Evolutionary conservation across 2,113 vertebrate species (phyloP), one percentile per base, ranked within the genome.

Genomic region (Lepidothrix coronata): DNA sequence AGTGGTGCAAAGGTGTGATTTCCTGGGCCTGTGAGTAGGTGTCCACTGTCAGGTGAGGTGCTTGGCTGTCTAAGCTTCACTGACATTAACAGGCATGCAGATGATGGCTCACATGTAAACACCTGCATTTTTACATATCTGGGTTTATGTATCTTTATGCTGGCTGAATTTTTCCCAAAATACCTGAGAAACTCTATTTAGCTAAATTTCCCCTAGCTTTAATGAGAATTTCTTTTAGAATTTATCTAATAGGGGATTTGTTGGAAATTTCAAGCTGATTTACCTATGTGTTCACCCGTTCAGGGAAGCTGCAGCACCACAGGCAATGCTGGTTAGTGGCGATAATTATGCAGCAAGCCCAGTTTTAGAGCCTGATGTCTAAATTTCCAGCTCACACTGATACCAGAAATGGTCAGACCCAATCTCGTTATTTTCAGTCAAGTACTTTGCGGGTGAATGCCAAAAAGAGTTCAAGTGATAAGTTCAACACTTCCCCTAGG

Each of bases 31-130:
- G 23, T 33, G 46, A 52, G 37, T 37, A 76, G 46, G 31, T 24
- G 28, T 8, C 43, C 8, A 0, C 15, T 61, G 9, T 25, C 1
- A 3, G 18, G 33, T 20, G 41, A 79, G 41, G 1, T 59, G 21
- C 37, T 62, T 31, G n/a, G 22, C 28, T 73, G 8, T 25, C 35
- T n/a, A 7, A 51, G 43, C 24, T 76, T 86, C 43, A 2, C 35
- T 63, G 55, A 27, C 25, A 66, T 91, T 37, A 63, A 19, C 17
- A 73, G 18, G 7, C 14, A 1, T 3, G 17, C 31, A 46, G 55
- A 37, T 13, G 1, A 3, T 48, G 7, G 10, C 30, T 71, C 23
- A 13, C 14, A 5, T 5, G 5, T 12, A 37, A 20, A 35, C n/a
- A 17, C 18, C 21, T 79, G 9, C 28, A 12, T 61, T 85, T 79